Evolutionary conservation across 2,797 vertebrate genomes (phyloP), one percentile per base, ranked within the genome.

Genomic region (Argyrosomus regius): DNA sequence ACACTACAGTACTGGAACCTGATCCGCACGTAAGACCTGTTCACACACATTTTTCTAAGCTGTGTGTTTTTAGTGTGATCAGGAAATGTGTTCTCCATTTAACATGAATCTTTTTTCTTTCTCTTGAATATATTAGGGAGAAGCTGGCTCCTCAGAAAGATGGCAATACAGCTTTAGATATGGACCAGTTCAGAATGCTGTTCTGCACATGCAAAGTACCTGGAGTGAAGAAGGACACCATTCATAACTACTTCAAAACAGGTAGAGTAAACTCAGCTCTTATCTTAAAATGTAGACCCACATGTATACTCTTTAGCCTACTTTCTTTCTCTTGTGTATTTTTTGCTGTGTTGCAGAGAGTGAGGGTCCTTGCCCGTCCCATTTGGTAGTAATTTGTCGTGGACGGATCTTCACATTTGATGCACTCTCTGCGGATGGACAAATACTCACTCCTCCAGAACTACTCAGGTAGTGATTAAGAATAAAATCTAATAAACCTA

Each of bases 131-230:
- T 75, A 82, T 82, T 84, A 99, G 98, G 60, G 98, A 99, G 93
- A 96, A 92, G 70, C 70, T 99, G 77, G 79, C 94, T 64, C 81
- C 97, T 58, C 95, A 99, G 80, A 98, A 96, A 93, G 78, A 91
- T 85, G 94, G 94, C 35, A 93, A 92, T 81, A 65, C 46, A 12
- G 89, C 95, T 24, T 91, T 99, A 60, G 98, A 99, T 88, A 99
- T 99, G 98, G 92, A 93, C 88, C 98, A 99, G 69, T 97, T 98
- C 90, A 95, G 94, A 83, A 97, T 96, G 97, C 72, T 99, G 12
- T 99, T 97, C 94, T 96, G 94, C 74, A 99, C 98, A 72, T 99
- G 98, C 92, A 99, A 94, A 94, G 93, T 99, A 65, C 98, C 98
- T 17, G 98, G 98, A 76, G 57, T 96, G 63, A 93, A 91, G 73